phyloP scores from a whole-genome alignment of 2,888 invertebrate genomes.

The Drosophila hamatofila region DNA sequence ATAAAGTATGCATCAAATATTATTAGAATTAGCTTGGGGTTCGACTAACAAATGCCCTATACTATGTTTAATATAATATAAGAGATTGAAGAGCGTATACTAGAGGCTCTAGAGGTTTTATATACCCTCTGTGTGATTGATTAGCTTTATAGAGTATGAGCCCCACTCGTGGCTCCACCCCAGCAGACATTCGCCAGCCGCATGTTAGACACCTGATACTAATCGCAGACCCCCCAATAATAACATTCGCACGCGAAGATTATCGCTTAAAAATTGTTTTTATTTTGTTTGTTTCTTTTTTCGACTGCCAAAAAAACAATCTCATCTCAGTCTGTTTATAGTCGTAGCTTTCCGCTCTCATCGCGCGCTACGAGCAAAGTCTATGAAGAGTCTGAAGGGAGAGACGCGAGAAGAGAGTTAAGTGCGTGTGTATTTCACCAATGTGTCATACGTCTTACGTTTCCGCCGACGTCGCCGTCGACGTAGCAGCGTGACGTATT shows the following conservation, averaged over 20 bases:
- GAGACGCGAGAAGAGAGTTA: slow-evolving; percentile 20
- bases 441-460: slow-evolving; percentile 70
- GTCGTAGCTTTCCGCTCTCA: slow-evolving; percentile 19
- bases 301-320: slow-evolving; percentile 56
- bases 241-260: slow-evolving; percentile 24
- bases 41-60: slow-evolving; percentile 32
- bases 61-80: neutral
- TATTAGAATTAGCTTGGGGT: neutral
- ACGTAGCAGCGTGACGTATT: slow-evolving; percentile 60
- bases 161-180: slow-evolving; percentile 36
- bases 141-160: slow-evolving; percentile 22
- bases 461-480: slow-evolving; percentile 17
- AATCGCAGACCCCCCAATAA: slow-evolving; percentile 29
- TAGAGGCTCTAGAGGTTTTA: neutral
- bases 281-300: slow-evolving; percentile 34
- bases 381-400: neutral
- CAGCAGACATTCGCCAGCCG: slow-evolving; percentile 68
- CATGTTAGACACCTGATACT: slow-evolving; percentile 74
- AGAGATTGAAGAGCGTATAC: neutral
- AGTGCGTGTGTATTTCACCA: slow-evolving; percentile 44
- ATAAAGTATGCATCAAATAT: neutral
- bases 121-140: neutral
- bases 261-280: slow-evolving; percentile 46
- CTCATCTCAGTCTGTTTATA: slow-evolving; percentile 48
- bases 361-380: slow-evolving; percentile 15